phyloP scores from a whole-genome alignment of 2,888 invertebrate genomes.

The Pollenia labialis region DNA sequence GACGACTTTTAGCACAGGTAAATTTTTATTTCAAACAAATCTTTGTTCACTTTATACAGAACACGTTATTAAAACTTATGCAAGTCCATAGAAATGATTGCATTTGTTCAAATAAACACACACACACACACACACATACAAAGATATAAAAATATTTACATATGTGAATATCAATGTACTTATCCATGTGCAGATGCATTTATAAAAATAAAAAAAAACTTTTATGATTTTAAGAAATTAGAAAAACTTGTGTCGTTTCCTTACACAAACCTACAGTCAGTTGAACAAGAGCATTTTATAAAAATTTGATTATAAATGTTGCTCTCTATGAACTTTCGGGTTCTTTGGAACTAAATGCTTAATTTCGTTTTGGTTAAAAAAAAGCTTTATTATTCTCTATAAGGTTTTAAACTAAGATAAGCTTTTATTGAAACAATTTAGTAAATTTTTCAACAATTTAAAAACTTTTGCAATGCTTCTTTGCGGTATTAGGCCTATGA shows the following conservation, averaged over 20 bases:
- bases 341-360: too few relatives aligned
- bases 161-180: neutral
- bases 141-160: neutral
- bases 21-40: constrained; percentile 65
- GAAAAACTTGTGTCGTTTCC: constrained; percentile 4
- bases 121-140: too few relatives aligned
- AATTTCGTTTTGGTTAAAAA: too few relatives aligned
- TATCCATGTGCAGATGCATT: neutral
- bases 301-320: too few relatives aligned
- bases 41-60: constrained; percentile 39
- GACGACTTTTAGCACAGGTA: constrained; percentile 58
- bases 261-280: too few relatives aligned
- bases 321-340: too few relatives aligned
- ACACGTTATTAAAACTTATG: neutral
- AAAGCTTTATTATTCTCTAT: neutral
- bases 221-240: constrained; percentile 29
- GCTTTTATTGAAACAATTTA: neutral
- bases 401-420: neutral
- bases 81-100: neutral
- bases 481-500: neutral
- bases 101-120: neutral
- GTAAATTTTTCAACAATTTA: neutral
- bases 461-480: neutral
- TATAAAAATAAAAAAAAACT: constrained; percentile 7
- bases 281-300: too few relatives aligned